Evolutionary conservation across 2,797 vertebrate genomes (phyloP), one percentile per base, ranked within the genome.

Genomic region (Sylvilagus floridanus): DNA sequence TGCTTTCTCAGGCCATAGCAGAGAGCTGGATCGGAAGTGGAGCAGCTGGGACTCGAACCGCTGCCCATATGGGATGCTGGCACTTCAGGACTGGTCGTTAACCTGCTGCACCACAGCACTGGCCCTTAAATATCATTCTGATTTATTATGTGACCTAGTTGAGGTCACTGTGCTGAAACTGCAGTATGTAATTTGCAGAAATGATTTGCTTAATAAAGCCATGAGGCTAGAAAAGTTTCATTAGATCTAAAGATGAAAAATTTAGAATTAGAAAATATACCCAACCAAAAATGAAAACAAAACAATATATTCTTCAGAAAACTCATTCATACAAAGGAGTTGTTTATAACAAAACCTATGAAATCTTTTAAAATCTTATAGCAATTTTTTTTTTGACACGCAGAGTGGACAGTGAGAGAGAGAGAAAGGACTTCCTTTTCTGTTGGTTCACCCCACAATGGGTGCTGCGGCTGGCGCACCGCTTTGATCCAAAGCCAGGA

Each of bases 181-280:
- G 37, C n/a, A 35, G 0, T 10, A 35, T 83, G 32, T n/a, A 32
- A 63, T 82, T 78, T 88, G 30, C 71, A 42, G 24, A 37, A 37
- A 35, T 69, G 16, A 78, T 75, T 79, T 87, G 14, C 42, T 93
- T 21, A 72, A 50, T 93, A 54, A 71, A 83, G 73, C 32, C 21
- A 14, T 7, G 21, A 52, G 71, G 42, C 47, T 84, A 88, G 75
- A 90, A 63, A 65, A 52, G 5, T 66, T 77, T 75, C 21, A 68
- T 75, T 65, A 72, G 52, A 37, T 78, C 21, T 92, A 13, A 88
- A 81, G 68, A 37, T 66, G 84, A 88, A 84, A 77, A 72, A 63
- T 78, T 95, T 73, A 88, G 63, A 88, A 73, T 57, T 85, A 93
- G 65, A 37, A 91, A 91, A 54, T 82, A 87, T 88, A 65, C 30